Base-by-base conservation (phyloP, 1,140 invertebrate genomes). In the Aleiodes sp. region DNA sequence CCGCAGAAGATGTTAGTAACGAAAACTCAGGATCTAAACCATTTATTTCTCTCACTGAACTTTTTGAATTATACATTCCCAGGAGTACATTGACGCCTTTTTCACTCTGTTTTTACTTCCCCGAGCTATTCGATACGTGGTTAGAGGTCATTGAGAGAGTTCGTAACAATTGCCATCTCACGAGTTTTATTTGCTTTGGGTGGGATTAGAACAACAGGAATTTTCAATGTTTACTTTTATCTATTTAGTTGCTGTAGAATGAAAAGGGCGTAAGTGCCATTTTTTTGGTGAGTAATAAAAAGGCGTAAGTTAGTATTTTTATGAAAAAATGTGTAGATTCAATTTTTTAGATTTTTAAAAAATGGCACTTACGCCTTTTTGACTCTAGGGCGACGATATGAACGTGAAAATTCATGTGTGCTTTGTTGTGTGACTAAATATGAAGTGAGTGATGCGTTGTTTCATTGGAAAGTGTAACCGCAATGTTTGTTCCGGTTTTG, bases 31-130 rank as follows among this genome's bases (percentile, higher is more conserved):
- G 4, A 59, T 7, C 6, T 3, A 26, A 56, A 24, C 10, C 21
- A 24, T 56, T 26, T 56, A 56, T 56, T n/a, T 24, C 21, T 24
- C 21, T 56, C 28, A 59, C 56, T 26, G 10, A 59, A n/a, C 28
- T 28, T 26, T 52, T 43, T 35, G 9, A 65, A 65, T 65, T 43
- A 65, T 33, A 62, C 16, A 62, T 35, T 52, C 43, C 16, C 41
- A 41, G 39, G 24, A 29, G 28, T 65, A 14, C 63, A 33, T 65
- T 65, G 63, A 65, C 31, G 43, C 10, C 16, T 14, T 65, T 65
- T 65, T 26, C 26, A 29, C 31, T 59, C 6, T 59, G 56, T 59
- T 59, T 59, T 7, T 4, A 59, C 26, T 31, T 59, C 56, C 56
- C 29, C 39, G 28, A 59, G 56, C 29, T n/a, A 59, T 26, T 59